Evolutionary conservation across 2,888 invertebrate species (phyloP).

Genomic region (Lepidocyrtinus sp.): DNA sequence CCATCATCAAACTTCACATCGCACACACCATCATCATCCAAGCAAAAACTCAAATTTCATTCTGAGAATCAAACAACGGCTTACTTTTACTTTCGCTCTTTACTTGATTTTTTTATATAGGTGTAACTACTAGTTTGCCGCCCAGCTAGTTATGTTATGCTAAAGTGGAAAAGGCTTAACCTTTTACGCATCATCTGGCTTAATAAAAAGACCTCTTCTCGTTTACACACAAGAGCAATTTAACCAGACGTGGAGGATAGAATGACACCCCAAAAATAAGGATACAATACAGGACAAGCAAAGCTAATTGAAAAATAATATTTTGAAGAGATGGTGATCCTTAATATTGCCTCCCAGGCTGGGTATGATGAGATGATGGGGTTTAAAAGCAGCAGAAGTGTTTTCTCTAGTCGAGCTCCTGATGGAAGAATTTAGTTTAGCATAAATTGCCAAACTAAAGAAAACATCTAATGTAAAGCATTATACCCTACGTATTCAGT

Average conservation of each 20-base stretch:
- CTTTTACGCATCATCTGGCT: constrained; percentile 44
- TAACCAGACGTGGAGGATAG: neutral
- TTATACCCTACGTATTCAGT: constrained; percentile 15
- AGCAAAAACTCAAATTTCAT: too few species aligned
- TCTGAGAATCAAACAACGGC: constrained; percentile 26
- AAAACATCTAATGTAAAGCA: neutral
- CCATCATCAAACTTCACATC: neutral
- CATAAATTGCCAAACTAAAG: neutral
- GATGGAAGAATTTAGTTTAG: constrained; percentile 8
- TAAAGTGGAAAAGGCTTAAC: constrained; percentile 52
- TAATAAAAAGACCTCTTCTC: constrained; percentile 25
- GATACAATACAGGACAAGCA: constrained; percentile 34
- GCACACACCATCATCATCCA: neutral
- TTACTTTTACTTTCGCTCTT: constrained; percentile 35
- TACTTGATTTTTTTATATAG: constrained; percentile 34
- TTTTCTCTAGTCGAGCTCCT: constrained; percentile 34
- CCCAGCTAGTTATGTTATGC: constrained; percentile 36
- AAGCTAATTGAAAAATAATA: constrained; percentile 70
- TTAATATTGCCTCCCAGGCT: constrained; percentile 5
- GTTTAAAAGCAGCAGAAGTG: constrained; percentile 25
- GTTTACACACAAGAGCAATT: constrained; percentile 23
- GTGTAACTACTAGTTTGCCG: constrained; percentile 39
- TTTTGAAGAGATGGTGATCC: constrained; percentile 64
- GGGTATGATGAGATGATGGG: constrained; percentile 29
- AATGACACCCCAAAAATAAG: constrained; percentile 34